A percentile compares a stretch with the other conserved stretches of the same genome.
phyloP scores from a whole-genome alignment of 2,113 vertebrate genomes.

The Scytalopus superciliaris region DNA sequence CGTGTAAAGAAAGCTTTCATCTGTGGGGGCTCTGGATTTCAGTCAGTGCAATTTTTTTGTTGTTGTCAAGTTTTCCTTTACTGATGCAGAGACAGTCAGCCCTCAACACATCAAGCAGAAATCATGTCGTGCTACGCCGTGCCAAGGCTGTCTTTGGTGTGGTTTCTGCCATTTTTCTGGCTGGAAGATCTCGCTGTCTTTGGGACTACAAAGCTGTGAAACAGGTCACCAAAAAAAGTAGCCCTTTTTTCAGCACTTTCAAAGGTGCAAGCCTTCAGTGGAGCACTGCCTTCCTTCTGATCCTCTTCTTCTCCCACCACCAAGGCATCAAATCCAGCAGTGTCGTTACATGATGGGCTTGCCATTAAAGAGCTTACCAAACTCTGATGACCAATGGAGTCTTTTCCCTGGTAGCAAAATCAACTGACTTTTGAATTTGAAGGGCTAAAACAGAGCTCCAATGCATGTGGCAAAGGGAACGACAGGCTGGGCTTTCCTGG shows the following conservation, averaged over 20 bases:
- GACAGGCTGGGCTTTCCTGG: neutral
- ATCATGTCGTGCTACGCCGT: neutral
- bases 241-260: constrained; percentile 28
- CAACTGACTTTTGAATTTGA: neutral
- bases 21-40: neutral
- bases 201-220: constrained; percentile 55
- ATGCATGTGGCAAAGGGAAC: fast-evolving
- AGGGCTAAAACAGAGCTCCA: neutral
- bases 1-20: constrained; percentile 4
- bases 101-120: neutral
- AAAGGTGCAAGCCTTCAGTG: neutral
- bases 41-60: neutral
- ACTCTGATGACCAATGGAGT: neutral
- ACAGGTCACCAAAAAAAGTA: constrained; percentile 18
- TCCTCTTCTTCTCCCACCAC: neutral
- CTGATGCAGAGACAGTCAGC: neutral
- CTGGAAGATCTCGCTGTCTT: constrained; percentile 29
- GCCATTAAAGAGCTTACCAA: constrained; percentile 72
- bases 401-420: constrained; percentile 5
- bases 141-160: neutral
- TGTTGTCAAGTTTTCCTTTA: neutral
- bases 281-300: neutral
- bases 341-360: constrained; percentile 46
- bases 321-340: neutral
- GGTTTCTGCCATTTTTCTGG: constrained; percentile 11